A percentile compares a stretch with the other conserved stretches of the same genome.
These are phyloP conservation scores for Saccostrea cuccullata DNA, from an alignment of 1,140 invertebrate species.

Conservation along the genomic window DNA sequence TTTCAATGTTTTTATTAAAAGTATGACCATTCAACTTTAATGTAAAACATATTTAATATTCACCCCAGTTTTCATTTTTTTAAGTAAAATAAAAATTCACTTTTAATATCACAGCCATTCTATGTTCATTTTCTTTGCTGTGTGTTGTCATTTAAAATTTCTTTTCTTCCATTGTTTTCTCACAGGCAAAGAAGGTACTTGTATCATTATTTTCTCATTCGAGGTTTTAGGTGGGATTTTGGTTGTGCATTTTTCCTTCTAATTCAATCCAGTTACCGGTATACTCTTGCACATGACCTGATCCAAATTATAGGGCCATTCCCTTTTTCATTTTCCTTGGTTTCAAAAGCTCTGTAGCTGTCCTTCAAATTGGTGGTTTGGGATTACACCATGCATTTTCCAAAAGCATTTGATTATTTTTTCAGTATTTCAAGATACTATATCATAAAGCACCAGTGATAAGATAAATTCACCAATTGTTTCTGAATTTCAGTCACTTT, in stretches of 20 bases:
- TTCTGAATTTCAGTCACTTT: not conserved
- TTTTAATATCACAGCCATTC: not conserved
- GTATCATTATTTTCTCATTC: not conserved
- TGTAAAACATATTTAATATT: not conserved
- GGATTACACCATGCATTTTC: not conserved
- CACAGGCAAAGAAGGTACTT: constrained; percentile 29
- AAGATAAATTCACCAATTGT: not conserved
- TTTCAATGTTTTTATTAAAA: too few relatives aligned
- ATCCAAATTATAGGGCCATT: not conserved
- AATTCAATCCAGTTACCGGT: not conserved
- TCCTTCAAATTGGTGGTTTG: not conserved
- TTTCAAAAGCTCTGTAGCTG: not conserved
- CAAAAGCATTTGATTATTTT: not conserved
- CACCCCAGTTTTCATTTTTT: not conserved
- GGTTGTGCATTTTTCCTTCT: not conserved
- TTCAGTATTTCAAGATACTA: not conserved
- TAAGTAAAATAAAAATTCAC: too few relatives aligned
- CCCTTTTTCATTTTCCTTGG: not conserved
- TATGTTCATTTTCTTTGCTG: not conserved
- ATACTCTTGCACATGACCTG: not conserved
- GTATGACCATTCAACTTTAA: not conserved
- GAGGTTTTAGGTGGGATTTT: constrained; percentile 1
- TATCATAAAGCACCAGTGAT: not conserved
- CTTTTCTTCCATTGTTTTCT: not conserved
- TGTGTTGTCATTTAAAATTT: not conserved